Percentiles rank a stretch among this genome's conserved stretches.
These are phyloP conservation scores for Thymallus thymallus DNA, from an alignment of 2,113 vertebrate species.

Conservation along the genomic window DNA sequence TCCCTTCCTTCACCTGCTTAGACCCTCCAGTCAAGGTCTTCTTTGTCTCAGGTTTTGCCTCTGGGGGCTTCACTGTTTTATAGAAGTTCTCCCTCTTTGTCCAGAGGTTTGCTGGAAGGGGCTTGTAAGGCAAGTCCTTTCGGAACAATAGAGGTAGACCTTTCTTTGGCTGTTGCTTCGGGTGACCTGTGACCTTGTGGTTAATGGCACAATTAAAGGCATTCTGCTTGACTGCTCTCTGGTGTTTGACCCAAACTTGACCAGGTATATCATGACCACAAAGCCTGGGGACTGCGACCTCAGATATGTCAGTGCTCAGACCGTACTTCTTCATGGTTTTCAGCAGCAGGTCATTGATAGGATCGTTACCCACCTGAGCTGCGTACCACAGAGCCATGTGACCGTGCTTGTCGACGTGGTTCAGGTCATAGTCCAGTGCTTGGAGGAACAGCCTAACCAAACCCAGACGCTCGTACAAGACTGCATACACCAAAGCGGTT, in stretches of 20 bases:
- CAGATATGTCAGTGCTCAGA: not conserved
- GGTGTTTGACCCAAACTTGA: not conserved
- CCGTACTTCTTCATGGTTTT: slow-evolving; percentile 10
- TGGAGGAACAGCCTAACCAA: slow-evolving; percentile 27
- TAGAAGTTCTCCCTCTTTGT: slow-evolving; percentile 26
- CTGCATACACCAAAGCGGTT: slow-evolving; percentile 25
- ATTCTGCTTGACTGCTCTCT: not conserved
- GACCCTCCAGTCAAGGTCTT: not conserved
- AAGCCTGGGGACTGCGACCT: too few relatives aligned
- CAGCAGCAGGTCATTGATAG: accelerated
- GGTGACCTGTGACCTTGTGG: not conserved
- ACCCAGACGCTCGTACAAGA: slow-evolving; percentile 9
- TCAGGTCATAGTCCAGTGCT: slow-evolving; percentile 26
- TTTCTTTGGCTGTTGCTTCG: not conserved
- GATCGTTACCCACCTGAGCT: not conserved
- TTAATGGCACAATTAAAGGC: not conserved
- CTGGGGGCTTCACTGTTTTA: not conserved
- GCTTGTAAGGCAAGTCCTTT: slow-evolving; percentile 17
- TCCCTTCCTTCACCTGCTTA: not conserved
- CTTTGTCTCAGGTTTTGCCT: not conserved
- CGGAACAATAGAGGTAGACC: not conserved
- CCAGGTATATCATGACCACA: not conserved
- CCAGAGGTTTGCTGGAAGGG: slow-evolving; percentile 31
- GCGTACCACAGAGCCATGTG: slow-evolving; percentile 17
- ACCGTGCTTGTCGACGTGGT: not conserved